Base-by-base conservation (phyloP, 2,113 vertebrate species). In the Gasterosteus aculeatus region DNA sequence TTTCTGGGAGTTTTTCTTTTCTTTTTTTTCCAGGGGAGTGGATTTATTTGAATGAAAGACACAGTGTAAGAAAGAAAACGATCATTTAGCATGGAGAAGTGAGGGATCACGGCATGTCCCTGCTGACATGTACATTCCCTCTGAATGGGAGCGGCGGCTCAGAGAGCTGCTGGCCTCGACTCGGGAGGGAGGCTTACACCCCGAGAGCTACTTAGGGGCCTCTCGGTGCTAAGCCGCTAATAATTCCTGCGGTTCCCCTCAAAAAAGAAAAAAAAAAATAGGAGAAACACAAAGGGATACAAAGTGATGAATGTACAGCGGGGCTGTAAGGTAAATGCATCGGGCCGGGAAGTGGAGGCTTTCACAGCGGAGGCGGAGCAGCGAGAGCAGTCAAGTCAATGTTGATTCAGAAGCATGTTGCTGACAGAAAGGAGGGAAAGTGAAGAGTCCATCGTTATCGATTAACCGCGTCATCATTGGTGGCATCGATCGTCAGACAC, bases 151-250 rank as follows among this genome's bases (percentile, higher is more conserved):
- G 44, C 10, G 73, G 79, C 85, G 78, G 83, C 75, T 86, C 78
- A 72, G 66, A 75, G 75, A 18, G 73, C 60, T 85, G 86, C 83
- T 91, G 84, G 91, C 88, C 85, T 78, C 71, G 85, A 83, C 89
- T 91, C 60, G 80, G 76, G 77, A 83, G 88, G 89, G 87, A 72
- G 89, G 91, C 90, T 94, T 94, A 93, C 88, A 89, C 85, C 87
- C 87, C 69, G 63, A 73, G 84, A 93, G 90, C 89, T 87, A 86
- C 91, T 90, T 87, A 85, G 87, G 86, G 92, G 83, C 88, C 92
- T 90, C 88, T 83, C 78, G 11, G 53, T 83, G 89, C 78, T 93
- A 90, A 93, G 91, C 93, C 76, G 72, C 89, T 93, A 93, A 93
- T 94, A 93, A 93, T 93, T 93, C 91, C 86, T 75, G 88, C 86